Conservation (phyloP, 1,140 invertebrate genomes). For the Drosophila baimaii region DNA sequence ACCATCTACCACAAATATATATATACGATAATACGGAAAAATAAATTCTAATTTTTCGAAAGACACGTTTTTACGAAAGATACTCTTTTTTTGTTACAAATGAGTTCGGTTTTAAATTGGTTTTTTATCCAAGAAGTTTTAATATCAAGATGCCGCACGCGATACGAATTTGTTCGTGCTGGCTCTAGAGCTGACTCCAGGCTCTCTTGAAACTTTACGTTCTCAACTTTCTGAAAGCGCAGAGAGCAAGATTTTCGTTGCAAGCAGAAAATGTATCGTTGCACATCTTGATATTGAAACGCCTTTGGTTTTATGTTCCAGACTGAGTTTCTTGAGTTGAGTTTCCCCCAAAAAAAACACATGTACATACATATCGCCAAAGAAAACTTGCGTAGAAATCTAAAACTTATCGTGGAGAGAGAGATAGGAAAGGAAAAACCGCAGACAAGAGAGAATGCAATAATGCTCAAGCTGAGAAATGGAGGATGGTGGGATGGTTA, state of each 20-base stretch:
- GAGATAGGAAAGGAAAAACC: slow-evolving; percentile 38
- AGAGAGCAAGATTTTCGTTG: too few species aligned
- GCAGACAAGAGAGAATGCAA: slow-evolving; percentile 19
- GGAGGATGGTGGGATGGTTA: slow-evolving; percentile 3
- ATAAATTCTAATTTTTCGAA: slow-evolving; percentile 74
- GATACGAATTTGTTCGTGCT: too few species aligned
- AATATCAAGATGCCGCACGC: too few species aligned
- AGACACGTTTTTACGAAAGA: slow-evolving; percentile 55
- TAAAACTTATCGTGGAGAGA: slow-evolving; percentile 56
- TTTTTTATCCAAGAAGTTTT: too few species aligned
- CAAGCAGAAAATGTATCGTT: too few species aligned
- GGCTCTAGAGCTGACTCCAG: too few species aligned
- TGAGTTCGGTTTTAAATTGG: slow-evolving; percentile 27
- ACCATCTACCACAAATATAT: slow-evolving; percentile 34
- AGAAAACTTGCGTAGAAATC: slow-evolving; percentile 45
- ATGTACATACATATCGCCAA: slow-evolving; percentile 82
- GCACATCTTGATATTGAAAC: too few species aligned
- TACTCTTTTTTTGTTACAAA: slow-evolving; percentile 40
- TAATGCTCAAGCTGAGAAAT: slow-evolving; percentile 34
- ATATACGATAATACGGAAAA: slow-evolving; percentile 46
- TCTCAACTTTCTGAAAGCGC: too few species aligned
- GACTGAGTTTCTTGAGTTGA: slow-evolving; percentile 15
- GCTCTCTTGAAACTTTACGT: too few species aligned
- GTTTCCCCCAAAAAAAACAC: slow-evolving; percentile 45
- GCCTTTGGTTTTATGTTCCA: slow-evolving; percentile 16